These are phyloP conservation scores for Drosophila neonasuta DNA, from an alignment of 2,888 invertebrate genomes.

Conservation along the genomic window DNA sequence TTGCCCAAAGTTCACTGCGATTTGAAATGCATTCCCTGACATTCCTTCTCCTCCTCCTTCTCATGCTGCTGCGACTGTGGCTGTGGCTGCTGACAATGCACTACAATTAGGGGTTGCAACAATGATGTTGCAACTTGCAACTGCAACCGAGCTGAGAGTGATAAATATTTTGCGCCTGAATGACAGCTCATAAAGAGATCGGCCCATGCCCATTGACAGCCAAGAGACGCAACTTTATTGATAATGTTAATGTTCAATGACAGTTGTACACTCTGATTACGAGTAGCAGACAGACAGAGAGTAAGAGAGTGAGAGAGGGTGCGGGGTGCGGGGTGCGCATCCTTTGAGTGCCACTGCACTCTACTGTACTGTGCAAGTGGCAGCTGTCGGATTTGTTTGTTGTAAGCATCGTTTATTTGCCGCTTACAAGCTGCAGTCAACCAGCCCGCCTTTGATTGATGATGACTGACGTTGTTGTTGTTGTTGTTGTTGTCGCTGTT, in stretches of 20 bases:
- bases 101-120: slow-evolving; percentile 58
- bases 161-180: slow-evolving; percentile 70
- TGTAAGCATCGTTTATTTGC: slow-evolving; percentile 55
- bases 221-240: slow-evolving; percentile 32
- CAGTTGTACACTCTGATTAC: slow-evolving; percentile 47
- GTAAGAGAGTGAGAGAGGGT: neutral
- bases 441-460: slow-evolving; percentile 55
- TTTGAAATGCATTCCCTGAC: slow-evolving; percentile 41
- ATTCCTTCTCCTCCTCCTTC: neutral
- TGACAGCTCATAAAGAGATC: slow-evolving; percentile 65
- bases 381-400: slow-evolving; percentile 62
- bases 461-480: slow-evolving; percentile 21
- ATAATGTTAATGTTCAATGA: slow-evolving; percentile 54
- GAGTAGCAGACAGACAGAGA: neutral
- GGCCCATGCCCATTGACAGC: slow-evolving; percentile 22
- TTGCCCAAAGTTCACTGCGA: slow-evolving; percentile 15
- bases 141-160: slow-evolving; percentile 53
- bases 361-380: slow-evolving; percentile 57
- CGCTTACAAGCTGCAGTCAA: slow-evolving; percentile 36
- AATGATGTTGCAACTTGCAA: slow-evolving; percentile 4
- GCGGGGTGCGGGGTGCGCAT: slow-evolving; percentile 30
- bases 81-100: slow-evolving; percentile 43
- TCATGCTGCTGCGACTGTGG: neutral
- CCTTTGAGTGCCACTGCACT: slow-evolving; percentile 53
- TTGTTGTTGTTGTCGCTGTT: neutral